Evolutionary conservation across 2,113 vertebrate genomes (phyloP), one percentile per base, ranked within the genome.

Genomic region (Menidia beryllina): DNA sequence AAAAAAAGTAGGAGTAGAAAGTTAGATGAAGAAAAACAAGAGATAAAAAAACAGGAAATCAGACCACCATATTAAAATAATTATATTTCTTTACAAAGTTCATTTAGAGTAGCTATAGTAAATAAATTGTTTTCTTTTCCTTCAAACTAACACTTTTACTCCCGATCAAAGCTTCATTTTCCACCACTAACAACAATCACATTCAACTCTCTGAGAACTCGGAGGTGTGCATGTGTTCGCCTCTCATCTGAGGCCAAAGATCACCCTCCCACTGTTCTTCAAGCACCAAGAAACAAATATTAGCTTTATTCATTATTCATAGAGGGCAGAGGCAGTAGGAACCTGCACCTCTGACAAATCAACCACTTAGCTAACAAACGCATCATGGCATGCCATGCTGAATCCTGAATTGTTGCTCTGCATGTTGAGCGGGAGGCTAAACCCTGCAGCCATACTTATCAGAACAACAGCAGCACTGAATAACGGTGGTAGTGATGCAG

Each of bases 241-340:
- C 75, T 87, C 83, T 86, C 85, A 80, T 88, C 69, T 34, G 1
- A 85, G 87, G 76, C 70, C 86, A 85, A 72, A 78, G 84, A 77
- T 87, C 88, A 77, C 52, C 85, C 88, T 53, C 85, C 87, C 72
- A 88, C 87, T 77, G 78, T 70, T 86, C 61, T 71, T 74, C 52
- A 55, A 85, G 72, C 73, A 83, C 55, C 38, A 64, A 82, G 73
- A 87, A 51, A 84, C 53, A 72, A 77, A 89, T 83, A 88, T 90
- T 85, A 69, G 69, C 83, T 85, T 76, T 84, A 85, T 88, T 89
- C 79, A 90, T 87, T 87, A 89, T 88, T 91, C 85, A 91, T 73
- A 10, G 57, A 83, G 79, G 81, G 79, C 75, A 89, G 82, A 84
- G 72, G 82, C 69, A 81, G 80, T 34, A 30, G 58, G 50, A 67